Evolutionary conservation across 2,797 vertebrate genomes (phyloP), one percentile per base, ranked within the genome.

Genomic region (Thripadectes ignobilis): DNA sequence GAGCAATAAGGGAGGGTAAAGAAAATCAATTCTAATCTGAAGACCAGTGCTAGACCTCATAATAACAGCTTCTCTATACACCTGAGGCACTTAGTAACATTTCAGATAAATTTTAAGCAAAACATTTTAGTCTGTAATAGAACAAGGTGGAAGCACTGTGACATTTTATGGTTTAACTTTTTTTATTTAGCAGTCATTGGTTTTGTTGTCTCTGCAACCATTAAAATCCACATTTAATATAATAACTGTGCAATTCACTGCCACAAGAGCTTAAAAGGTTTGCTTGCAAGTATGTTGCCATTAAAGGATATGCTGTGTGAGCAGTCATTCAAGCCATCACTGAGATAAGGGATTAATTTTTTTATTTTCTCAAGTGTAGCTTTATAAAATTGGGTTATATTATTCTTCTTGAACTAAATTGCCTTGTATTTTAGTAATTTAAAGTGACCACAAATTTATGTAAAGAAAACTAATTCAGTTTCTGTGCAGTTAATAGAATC

Each of bases 21-120:
- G 83, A 95, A 97, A 97, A 97, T 97, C 97, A 95, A 97, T 97
- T 97, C 84, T 97, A 95, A 97, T 97, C 94, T 95, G 83, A 45
- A 91, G 38, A 93, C 57, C 71, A 51, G 41, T 91, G 80, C 59
- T 80, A 72, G 62, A 94, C 68, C 78, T 96, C 43, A 18, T 94
- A 95, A 76, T 62, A 92, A 55, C 30, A 80, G 83, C 77, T 91
- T 95, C 74, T 78, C 36, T 17, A 3, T 93, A 93, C 93, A 97
- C 91, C 95, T 95, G 93, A 95, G 93, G 85, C 84, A 82, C 83
- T 96, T 93, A 77, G 58, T 85, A 92, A 91, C 79, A 73, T 95
- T 96, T 95, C 10, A 2, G 91, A 95, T 87, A 95, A 49, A 62
- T 94, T 93, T 89, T 81, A 73, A 87, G 54, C 66, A 71, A 95